Evolutionary conservation across 2,113 vertebrate genomes (phyloP).

Genomic region (Carettochelys insculpta): DNA sequence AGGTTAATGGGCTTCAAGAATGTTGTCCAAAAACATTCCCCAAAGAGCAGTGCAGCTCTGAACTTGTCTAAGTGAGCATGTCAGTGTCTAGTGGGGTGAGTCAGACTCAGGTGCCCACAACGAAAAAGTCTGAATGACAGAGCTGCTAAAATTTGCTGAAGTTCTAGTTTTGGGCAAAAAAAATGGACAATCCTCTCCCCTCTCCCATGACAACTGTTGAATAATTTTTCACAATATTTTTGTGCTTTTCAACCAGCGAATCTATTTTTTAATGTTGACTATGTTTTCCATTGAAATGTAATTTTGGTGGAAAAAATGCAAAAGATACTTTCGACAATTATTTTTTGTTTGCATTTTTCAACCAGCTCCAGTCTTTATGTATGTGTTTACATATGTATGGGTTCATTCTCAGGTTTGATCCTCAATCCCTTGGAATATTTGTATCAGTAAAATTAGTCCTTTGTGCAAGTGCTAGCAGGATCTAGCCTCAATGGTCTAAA

Average conservation of each 20-base stretch:
- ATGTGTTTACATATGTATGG: no score
- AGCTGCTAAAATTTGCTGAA: neutral
- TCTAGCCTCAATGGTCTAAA: neutral
- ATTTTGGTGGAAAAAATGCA: neutral
- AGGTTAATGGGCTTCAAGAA: conserved; percentile 37
- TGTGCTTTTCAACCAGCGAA: conserved; percentile 6
- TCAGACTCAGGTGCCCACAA: neutral
- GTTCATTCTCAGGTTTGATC: neutral
- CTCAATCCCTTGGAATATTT: neutral
- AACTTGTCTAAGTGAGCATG: neutral
- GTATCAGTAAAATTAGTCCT: neutral
- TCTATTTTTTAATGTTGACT: conserved; percentile 20
- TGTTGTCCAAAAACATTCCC: conserved; percentile 24
- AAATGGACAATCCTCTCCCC: no score
- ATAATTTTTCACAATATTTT: neutral
- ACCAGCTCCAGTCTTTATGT: neutral
- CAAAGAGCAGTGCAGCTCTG: neutral
- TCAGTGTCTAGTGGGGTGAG: neutral
- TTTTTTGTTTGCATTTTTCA: neutral
- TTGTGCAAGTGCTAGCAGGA: neutral
- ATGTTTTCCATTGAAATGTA: neutral
- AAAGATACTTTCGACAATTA: neutral
- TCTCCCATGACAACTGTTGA: no score
- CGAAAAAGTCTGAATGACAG: neutral
- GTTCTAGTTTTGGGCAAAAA: neutral